Conservation (phyloP, 2,888 invertebrate species). For the Phalera bucephala region DNA sequence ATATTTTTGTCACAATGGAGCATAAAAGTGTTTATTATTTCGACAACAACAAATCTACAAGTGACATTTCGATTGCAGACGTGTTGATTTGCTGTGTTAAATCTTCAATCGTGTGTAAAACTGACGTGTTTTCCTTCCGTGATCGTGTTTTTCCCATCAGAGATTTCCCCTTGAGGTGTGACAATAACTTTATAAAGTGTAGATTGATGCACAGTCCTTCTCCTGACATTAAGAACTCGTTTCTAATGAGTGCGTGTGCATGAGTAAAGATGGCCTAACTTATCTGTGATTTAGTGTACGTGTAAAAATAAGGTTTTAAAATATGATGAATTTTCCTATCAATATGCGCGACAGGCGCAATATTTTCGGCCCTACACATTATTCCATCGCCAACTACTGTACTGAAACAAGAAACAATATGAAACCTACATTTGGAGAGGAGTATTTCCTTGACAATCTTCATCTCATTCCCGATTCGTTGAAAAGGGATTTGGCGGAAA, state of each 20-base stretch:
- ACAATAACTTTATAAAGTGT: slow-evolving; percentile 39
- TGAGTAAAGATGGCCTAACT: slow-evolving; percentile 52
- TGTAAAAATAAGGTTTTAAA: slow-evolving; percentile 17
- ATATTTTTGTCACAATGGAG: slow-evolving; percentile 72
- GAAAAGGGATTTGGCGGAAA: slow-evolving; percentile 69
- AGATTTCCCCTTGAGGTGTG: slow-evolving; percentile 42
- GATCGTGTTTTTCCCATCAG: slow-evolving; percentile 45
- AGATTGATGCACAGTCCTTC: slow-evolving; percentile 57
- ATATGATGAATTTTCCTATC: slow-evolving; percentile 56
- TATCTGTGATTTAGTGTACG: slow-evolving; percentile 47
- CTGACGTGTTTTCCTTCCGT: slow-evolving; percentile 35
- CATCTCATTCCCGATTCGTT: slow-evolving; percentile 63
- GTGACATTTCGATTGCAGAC: slow-evolving; percentile 47
- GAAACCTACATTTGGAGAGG: slow-evolving; percentile 49
- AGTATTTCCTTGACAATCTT: slow-evolving; percentile 52
- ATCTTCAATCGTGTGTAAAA: slow-evolving; percentile 47
- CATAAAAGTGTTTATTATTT: slow-evolving; percentile 54
- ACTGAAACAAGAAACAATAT: slow-evolving; percentile 55
- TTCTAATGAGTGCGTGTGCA: slow-evolving; percentile 37
- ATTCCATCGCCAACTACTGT: slow-evolving; percentile 54
- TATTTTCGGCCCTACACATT: slow-evolving; percentile 47
- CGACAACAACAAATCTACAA: slow-evolving; percentile 54
- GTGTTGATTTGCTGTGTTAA: slow-evolving; percentile 45
- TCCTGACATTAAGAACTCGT: slow-evolving; percentile 48
- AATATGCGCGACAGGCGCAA: slow-evolving; percentile 59